Conservation (phyloP, 2,888 invertebrate genomes). For the Vannuccia rotundouncinata region DNA sequence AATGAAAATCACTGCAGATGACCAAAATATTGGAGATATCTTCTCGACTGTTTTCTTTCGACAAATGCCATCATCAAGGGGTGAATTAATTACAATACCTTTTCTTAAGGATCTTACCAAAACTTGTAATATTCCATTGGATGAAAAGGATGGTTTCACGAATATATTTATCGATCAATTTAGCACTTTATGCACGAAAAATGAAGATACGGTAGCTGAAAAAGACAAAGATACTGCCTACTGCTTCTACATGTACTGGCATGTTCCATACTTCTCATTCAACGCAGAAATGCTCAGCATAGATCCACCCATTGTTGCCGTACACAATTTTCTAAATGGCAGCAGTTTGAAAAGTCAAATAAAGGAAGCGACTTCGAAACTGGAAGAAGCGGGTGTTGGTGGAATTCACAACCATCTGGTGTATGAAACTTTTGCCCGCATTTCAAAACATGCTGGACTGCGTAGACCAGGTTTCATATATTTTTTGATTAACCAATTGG, state of each 20-base stretch:
- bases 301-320: background rate
- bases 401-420: background rate
- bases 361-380: background rate
- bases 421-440: background rate
- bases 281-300: background rate
- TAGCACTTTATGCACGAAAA: background rate
- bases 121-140: background rate
- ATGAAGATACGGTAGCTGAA: background rate
- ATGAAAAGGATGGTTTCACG: background rate
- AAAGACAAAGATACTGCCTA: background rate
- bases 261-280: background rate
- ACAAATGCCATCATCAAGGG: background rate
- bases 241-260: background rate
- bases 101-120: background rate
- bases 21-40: background rate
- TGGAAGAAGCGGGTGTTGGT: background rate
- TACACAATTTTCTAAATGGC: background rate
- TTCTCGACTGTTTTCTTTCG: background rate
- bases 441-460: background rate
- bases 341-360: background rate
- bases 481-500: background rate
- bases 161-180: background rate
- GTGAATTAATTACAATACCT: background rate
- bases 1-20: background rate
- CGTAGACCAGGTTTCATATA: background rate